Evolutionary conservation across 2,888 invertebrate genomes (phyloP), one percentile per base, ranked within the genome.

Genomic region (Agrenia bidenticulata): DNA sequence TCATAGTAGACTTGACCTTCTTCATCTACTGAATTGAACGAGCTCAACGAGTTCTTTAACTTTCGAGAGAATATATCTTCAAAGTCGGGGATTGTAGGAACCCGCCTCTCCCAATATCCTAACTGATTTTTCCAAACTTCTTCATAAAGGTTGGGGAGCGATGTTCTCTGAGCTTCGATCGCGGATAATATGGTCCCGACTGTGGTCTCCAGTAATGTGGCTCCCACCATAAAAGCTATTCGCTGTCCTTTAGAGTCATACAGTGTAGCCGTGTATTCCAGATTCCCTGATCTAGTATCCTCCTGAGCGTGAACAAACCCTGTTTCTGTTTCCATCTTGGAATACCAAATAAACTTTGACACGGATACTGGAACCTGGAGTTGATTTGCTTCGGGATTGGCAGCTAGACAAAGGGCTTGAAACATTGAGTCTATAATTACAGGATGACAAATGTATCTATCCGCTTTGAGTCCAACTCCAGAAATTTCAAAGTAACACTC

Each of bases 141-240:
- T 19, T 64, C 56, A 55, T 55, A 64, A 27, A 60, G 9, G 2
- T 21, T 39, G 1, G 64, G 64, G 19, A 64, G 57, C 21, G 2
- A 1, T 1, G 24, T 41, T 17, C 24, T 32, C 17, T 50, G 56
- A 11, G 55, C 55, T n/a, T 61, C 54, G 2, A 64, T 4, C 0
- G 51, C 23, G 1, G 56, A 37, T 21, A 61, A 24, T 11, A 64
- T 19, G 0, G 50, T 4, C 21, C 26, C 26, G 1, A 50, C 55
- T 1, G 60, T 61, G n/a, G 61, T 64, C 21, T 50, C 56, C 2
- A 37, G 13, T 15, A 64, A 24, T 1, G 59, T 32, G 2, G 54
- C 49, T 13, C 19, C 24, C 1, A n/a, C 27, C 32, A 64, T 64
- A 1, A 56, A 39, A 1, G 64, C 64, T 24, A 64, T 4, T 2